phyloP scores from a whole-genome alignment of 2,888 invertebrate genomes.

The Athrips mouffetella region DNA sequence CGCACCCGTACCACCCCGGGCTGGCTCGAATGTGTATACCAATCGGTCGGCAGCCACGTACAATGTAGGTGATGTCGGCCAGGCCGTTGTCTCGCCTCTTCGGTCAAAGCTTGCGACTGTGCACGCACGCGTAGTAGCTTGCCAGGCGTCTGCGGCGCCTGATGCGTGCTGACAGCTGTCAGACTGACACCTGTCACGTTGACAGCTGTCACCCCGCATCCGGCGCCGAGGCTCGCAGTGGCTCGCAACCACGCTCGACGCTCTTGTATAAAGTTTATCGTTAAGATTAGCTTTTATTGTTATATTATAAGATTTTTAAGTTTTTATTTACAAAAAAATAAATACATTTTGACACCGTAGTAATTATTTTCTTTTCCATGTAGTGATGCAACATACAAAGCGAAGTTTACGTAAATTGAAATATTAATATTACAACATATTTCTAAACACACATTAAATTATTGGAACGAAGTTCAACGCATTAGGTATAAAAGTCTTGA shows the following conservation, averaged over 20 bases:
- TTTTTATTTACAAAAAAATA: conserved; percentile 72
- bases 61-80: conserved; percentile 71
- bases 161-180: conserved; percentile 24
- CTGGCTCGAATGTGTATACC: conserved; percentile 57
- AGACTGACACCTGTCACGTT: conserved; percentile 25
- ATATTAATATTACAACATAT: no score
- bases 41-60: conserved; percentile 61
- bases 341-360: conserved; percentile 79
- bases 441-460: conserved; percentile 14
- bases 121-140: conserved; percentile 68
- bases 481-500: conserved; percentile 2
- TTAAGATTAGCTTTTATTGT: conserved; percentile 70
- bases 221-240: conserved; percentile 48
- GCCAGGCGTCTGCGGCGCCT: conserved; percentile 52
- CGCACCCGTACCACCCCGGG: conserved; percentile 42
- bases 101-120: conserved; percentile 73
- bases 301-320: conserved; percentile 59
- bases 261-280: conserved; percentile 74
- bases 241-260: conserved; percentile 61
- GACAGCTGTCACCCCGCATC: conserved; percentile 16
- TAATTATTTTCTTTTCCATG: conserved; percentile 25
- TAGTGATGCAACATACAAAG: not conserved
- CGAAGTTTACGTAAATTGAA: no score
- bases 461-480: conserved; percentile 13
- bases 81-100: conserved; percentile 38